A percentile compares a stretch with the other conserved stretches of the same genome.
Evolutionary conservation across 1,140 invertebrate species (phyloP).

Genomic region (Leptoteleia sp.): DNA sequence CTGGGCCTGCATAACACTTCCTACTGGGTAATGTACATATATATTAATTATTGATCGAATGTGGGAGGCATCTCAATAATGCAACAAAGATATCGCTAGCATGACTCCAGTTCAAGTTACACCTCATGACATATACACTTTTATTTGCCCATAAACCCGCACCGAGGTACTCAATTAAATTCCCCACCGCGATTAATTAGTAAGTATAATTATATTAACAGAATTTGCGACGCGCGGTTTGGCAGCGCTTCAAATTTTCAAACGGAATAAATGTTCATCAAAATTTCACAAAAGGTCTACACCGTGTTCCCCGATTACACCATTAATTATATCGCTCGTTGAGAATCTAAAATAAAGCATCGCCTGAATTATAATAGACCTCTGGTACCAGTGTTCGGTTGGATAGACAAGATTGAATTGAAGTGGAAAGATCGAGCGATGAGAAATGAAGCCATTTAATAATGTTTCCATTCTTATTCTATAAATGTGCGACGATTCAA

Average conservation of each 20-base stretch:
- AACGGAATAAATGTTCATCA: constrained; percentile 6
- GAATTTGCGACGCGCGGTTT: constrained; percentile 19
- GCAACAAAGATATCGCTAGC: constrained; percentile 20
- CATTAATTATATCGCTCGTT: not conserved
- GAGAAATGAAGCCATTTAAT: no score
- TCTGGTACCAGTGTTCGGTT: no score
- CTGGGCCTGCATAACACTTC: no score
- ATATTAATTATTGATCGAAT: constrained; percentile 18
- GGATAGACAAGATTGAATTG: no score
- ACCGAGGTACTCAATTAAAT: constrained; percentile 32
- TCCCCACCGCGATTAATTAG: constrained; percentile 22
- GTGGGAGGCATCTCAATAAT: constrained; percentile 4
- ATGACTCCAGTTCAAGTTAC: constrained; percentile 7
- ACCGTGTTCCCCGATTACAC: no score
- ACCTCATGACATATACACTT: constrained; percentile 11
- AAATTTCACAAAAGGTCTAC: constrained; percentile 12
- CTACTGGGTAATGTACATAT: no score
- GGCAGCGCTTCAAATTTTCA: constrained; percentile 19
- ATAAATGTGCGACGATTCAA: no score
- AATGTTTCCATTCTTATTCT: no score
- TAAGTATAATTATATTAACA: constrained; percentile 32
- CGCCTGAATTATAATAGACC: no score
- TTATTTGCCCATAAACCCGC: constrained; percentile 7
- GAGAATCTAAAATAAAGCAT: no score
- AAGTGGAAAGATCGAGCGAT: no score